Evolutionary conservation across 1,140 invertebrate genomes (phyloP), one percentile per base, ranked within the genome.

Genomic region (Coelopa frigida): DNA sequence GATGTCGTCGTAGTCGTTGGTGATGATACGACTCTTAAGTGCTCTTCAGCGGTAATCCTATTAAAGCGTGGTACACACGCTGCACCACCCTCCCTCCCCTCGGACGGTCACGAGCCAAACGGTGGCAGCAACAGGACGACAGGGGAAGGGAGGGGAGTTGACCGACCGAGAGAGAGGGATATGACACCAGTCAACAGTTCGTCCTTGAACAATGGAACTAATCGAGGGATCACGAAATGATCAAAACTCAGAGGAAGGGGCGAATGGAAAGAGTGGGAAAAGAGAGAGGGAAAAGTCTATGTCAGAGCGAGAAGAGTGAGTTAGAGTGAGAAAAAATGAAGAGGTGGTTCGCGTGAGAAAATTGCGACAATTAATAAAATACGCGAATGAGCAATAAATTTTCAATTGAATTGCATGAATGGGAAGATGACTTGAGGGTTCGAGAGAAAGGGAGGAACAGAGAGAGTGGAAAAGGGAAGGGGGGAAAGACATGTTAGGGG

Each of bases 201-300:
- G n/a, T 40, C 18, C 26, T 39, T 44, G 51, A 56, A 65, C 54
- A 65, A 65, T 65, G 62, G 60, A 48, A 59, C 56, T 62, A 65
- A 65, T 65, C 62, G 62, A 59, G 56, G 60, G 62, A 65, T 65
- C 61, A 65, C 65, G 65, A 65, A 65, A 65, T 65, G 62, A 65
- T 65, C 62, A 65, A 64, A 64, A 48, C n/a, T n/a, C n/a, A n/a
- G n/a, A n/a, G n/a, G n/a, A n/a, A n/a, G n/a, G n/a, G n/a, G n/a
- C n/a, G n/a, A n/a, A n/a, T n/a, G n/a, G n/a, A n/a, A n/a, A n/a
- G n/a, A n/a, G n/a, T n/a, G n/a, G n/a, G n/a, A n/a, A n/a, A n/a
- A n/a, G n/a, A n/a, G n/a, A n/a, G n/a, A n/a, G n/a, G n/a, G n/a
- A n/a, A n/a, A n/a, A n/a, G n/a, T n/a, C n/a, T n/a, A n/a, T n/a